phyloP scores from a whole-genome alignment of 2,888 invertebrate species.

The Drosophila mimetica region DNA sequence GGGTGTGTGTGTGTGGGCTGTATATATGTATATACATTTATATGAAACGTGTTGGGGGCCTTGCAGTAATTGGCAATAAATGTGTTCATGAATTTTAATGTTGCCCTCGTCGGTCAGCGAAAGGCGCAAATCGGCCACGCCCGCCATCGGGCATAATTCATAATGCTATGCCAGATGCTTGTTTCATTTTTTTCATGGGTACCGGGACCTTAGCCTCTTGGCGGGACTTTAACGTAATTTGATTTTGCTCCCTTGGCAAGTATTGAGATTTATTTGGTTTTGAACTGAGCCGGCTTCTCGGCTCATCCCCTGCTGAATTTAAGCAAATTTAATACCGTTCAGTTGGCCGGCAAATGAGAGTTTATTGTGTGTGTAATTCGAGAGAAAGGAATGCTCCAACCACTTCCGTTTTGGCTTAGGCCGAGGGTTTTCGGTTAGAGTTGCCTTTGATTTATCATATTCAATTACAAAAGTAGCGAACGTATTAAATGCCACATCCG shows the following conservation, averaged over 20 bases:
- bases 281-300: conserved; percentile 47
- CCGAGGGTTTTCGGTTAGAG: conserved; percentile 8
- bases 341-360: conserved; percentile 36
- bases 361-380: conserved; percentile 41
- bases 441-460: conserved; percentile 81
- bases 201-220: conserved; percentile 25
- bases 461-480: conserved; percentile 77
- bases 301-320: conserved; percentile 5
- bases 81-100: conserved; percentile 82
- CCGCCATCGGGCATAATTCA: conserved; percentile 61
- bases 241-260: conserved; percentile 59
- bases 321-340: conserved; percentile 61
- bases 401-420: conserved; percentile 59
- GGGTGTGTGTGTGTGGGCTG: background rate
- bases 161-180: conserved; percentile 74
- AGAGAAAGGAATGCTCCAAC: conserved; percentile 29
- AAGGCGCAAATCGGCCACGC: conserved; percentile 14
- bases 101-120: conserved; percentile 59
- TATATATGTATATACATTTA: conserved; percentile 36
- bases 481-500: conserved; percentile 76
- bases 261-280: conserved; percentile 79
- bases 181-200: conserved; percentile 5
- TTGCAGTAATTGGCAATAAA: conserved; percentile 81
- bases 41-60: conserved; percentile 68
- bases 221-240: conserved; percentile 71